These are phyloP conservation scores for Clarias fuscus DNA, from an alignment of 2,797 vertebrate genomes.

Conservation along the genomic window DNA sequence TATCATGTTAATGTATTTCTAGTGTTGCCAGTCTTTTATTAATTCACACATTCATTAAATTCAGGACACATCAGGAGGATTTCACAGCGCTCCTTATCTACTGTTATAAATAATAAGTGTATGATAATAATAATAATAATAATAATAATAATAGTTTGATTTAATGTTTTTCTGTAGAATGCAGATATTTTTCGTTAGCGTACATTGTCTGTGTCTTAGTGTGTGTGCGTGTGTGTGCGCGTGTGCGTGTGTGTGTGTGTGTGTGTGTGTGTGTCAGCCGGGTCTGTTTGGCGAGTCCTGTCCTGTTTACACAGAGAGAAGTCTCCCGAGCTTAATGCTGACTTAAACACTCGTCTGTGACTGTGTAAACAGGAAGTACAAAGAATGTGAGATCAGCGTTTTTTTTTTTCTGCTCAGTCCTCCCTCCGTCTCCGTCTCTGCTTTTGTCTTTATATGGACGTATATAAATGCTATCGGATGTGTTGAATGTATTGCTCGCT, in stretches of 20 bases:
- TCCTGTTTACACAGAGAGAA: constrained; percentile 27
- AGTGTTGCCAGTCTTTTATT: constrained; percentile 61
- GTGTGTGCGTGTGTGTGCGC: neutral
- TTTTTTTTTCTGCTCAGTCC: constrained; percentile 24
- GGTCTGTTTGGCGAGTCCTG: constrained; percentile 3
- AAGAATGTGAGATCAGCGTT: constrained; percentile 50
- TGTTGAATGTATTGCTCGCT: neutral
- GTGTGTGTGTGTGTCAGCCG: neutral
- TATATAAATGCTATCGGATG: too few species aligned
- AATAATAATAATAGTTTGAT: neutral
- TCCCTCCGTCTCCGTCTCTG: constrained; percentile 21
- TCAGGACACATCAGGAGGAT: constrained; percentile 38
- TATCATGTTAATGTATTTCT: constrained; percentile 67
- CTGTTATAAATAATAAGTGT: too few species aligned
- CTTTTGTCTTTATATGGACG: neutral
- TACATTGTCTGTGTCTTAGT: neutral
- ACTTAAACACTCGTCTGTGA: constrained; percentile 21
- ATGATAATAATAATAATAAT: neutral
- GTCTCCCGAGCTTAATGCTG: neutral
- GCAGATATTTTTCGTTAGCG: neutral
- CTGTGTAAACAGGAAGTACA: constrained; percentile 69
- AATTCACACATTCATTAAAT: constrained; percentile 65
- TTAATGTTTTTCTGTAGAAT: neutral
- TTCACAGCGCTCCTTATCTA: neutral
- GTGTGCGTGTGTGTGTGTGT: neutral